Percentiles rank a stretch among this genome's conserved stretches.
phyloP scores from a whole-genome alignment of 1,140 invertebrate species.

The Drosophila bipectinata region DNA sequence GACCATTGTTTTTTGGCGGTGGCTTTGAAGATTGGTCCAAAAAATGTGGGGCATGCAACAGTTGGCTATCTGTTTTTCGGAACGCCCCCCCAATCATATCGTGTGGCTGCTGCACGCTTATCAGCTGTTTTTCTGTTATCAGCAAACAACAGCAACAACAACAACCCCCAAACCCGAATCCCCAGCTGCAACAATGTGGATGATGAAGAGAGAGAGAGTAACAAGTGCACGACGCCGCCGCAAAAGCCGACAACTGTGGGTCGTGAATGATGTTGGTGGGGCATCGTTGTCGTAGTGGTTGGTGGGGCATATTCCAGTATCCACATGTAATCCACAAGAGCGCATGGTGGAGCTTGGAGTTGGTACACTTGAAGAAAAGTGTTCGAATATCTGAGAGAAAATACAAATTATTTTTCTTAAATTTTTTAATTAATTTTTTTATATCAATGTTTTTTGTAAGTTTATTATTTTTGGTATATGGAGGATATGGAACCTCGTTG shows the following conservation, averaged over 20 bases:
- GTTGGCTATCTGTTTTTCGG: conserved; percentile 36
- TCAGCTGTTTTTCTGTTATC: conserved; percentile 53
- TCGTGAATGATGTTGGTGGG: conserved; percentile 22
- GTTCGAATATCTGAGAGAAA: not conserved
- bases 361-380: conserved; percentile 27
- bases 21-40: conserved; percentile 37
- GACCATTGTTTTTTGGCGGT: conserved; percentile 30
- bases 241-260: conserved; percentile 38
- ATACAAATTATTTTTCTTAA: not conserved
- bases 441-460: too few species aligned
- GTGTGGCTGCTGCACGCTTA: conserved; percentile 38
- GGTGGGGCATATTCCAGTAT: conserved; percentile 48
- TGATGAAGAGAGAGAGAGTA: conserved; percentile 47
- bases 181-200: conserved; percentile 28
- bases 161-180: conserved; percentile 13
- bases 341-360: conserved; percentile 65
- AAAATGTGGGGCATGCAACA: conserved; percentile 55
- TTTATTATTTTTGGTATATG: too few species aligned
- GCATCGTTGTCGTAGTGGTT: not conserved
- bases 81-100: conserved; percentile 42
- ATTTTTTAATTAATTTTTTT: not conserved
- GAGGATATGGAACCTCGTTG: conserved; percentile 27
- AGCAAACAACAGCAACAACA: conserved; percentile 25
- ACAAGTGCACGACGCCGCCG: conserved; percentile 72
- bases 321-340: conserved; percentile 40